Evolutionary conservation across 2,113 vertebrate genomes (phyloP), one percentile per base, ranked within the genome.

Genomic region (Peromyscus leucopus): DNA sequence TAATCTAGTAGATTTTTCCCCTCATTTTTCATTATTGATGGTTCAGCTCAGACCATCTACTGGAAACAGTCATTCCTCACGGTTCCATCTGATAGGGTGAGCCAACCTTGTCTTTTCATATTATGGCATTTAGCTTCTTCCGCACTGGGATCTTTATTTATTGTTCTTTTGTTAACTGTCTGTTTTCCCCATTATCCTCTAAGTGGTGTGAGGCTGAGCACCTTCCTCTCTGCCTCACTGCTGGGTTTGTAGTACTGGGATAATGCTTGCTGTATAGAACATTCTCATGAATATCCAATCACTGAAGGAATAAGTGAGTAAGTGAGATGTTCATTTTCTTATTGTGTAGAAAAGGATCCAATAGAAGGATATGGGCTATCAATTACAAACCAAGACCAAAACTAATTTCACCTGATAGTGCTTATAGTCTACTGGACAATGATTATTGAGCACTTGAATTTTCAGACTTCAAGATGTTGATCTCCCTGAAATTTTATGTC

Each of bases 401-500:
- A 93, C 39, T 61, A 71, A 93, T 93, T 93, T 72, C 61, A 79
- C 24, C 55, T 72, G 22, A 71, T 92, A 90, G 33, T 74, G 51
- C 2, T 84, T n/a, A 5, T 24, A 12, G 16, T 69, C 94, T 93
- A 63, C 26, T 9, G 57, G 83, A 51, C 2, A 67, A 65, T 85
- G 17, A 22, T 86, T 83, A 69, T 5, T 93, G 33, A 3, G 75
- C 12, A 80, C 61, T 72, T 89, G 51, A 80, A 71, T 89, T 94
- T 93, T 89, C 36, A 93, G 36, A 75, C 4, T 5, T 89, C 39
- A 33, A n/a, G 55, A 9, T 78, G 48, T 69, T 85, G 89, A 80
- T 78, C 57, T 97, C 59, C n/a, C 9, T 91, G 69, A 95, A 88
- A 93, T 86, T 89, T 26, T 74, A 63, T n/a, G 13, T 76, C 2